Percentiles rank a stretch among this genome's conserved stretches.
These are phyloP conservation scores for Pammene aurita DNA, from an alignment of 2,888 invertebrate genomes.

Conservation along the genomic window DNA sequence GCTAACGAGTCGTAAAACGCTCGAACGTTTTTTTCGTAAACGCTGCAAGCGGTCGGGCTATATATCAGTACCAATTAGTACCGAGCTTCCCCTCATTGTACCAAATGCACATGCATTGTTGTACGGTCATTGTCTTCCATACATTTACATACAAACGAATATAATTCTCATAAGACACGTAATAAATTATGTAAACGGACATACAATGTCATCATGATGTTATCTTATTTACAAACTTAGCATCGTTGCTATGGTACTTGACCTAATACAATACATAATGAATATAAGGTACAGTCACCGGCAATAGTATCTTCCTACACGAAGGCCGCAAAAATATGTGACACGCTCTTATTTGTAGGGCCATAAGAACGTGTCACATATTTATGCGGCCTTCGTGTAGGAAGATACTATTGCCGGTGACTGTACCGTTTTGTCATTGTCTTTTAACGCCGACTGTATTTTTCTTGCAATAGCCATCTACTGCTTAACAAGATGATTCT, in stretches of 20 bases:
- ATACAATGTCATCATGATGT: constrained; percentile 40
- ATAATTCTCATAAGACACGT: constrained; percentile 51
- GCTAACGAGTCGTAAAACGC: too few relatives aligned
- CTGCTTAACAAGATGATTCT: too few relatives aligned
- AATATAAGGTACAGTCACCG: not conserved
- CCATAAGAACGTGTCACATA: too few relatives aligned
- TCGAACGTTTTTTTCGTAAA: too few relatives aligned
- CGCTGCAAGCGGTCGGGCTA: too few relatives aligned
- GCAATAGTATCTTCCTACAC: too few relatives aligned
- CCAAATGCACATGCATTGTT: constrained; percentile 62
- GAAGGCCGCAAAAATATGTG: not conserved
- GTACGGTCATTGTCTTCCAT: constrained; percentile 66
- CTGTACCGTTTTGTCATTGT: too few relatives aligned
- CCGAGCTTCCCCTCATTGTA: constrained; percentile 67
- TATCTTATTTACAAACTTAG: constrained; percentile 28
- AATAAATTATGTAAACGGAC: constrained; percentile 54
- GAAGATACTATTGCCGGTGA: too few relatives aligned
- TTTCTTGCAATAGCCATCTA: too few relatives aligned
- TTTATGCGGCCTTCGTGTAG: too few relatives aligned
- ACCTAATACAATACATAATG: not conserved
- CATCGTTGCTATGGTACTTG: not conserved
- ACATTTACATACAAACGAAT: constrained; percentile 71
- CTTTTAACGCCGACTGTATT: too few relatives aligned
- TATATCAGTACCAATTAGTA: constrained; percentile 34
- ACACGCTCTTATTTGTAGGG: too few relatives aligned